Conservation (phyloP, 2,888 invertebrate species). For the Lamellibrachia satsuma region DNA sequence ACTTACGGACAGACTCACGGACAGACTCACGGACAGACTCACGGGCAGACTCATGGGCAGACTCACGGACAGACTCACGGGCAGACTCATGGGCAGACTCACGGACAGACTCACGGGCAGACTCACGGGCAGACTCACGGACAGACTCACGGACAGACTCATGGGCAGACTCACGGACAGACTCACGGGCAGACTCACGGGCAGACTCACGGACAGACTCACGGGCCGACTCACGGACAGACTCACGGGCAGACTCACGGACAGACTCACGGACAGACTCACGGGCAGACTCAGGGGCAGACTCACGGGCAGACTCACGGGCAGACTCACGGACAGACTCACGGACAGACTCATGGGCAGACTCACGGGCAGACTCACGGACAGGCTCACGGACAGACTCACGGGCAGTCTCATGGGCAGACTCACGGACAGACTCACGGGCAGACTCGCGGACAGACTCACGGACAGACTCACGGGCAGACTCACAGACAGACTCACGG, state of each 20-base stretch:
- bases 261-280: neutral
- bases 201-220: neutral
- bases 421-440: neutral
- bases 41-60: neutral
- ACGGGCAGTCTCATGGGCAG: too few relatives aligned
- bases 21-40: neutral
- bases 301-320: neutral
- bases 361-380: neutral
- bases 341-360: neutral
- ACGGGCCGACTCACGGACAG: neutral
- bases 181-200: neutral
- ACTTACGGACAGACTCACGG: neutral
- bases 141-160: neutral
- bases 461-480: too few relatives aligned
- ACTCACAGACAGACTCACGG: neutral
- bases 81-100: neutral
- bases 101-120: neutral
- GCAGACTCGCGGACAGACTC: too few relatives aligned
- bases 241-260: too few relatives aligned
- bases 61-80: neutral
- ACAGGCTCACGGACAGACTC: neutral
- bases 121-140: neutral
- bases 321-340: neutral
- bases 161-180: neutral
- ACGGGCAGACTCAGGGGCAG: neutral